Percentiles rank a stretch among this genome's conserved stretches.
phyloP scores from a whole-genome alignment of 2,113 vertebrate genomes.

The Hypocryptadius cinnamomeus region DNA sequence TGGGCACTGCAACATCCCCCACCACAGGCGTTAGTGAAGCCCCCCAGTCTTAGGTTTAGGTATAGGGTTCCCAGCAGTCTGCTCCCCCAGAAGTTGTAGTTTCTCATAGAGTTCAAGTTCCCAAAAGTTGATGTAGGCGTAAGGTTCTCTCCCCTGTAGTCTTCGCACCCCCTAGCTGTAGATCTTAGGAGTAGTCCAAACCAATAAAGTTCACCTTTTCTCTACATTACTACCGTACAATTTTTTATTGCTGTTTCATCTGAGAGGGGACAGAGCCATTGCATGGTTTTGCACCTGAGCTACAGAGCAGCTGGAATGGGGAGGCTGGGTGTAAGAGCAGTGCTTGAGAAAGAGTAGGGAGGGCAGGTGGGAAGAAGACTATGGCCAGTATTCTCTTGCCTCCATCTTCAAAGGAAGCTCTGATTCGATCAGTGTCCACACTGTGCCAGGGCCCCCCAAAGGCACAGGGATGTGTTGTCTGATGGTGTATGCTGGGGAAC shows the following conservation, averaged over 20 bases:
- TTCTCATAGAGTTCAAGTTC: neutral
- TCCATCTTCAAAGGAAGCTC: neutral
- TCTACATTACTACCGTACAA: accelerated
- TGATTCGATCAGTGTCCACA: accelerated
- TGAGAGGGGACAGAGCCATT: accelerated
- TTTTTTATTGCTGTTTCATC: neutral
- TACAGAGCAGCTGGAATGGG: neutral
- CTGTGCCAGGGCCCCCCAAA: neutral
- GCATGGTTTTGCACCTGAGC: neutral
- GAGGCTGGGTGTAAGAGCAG: no score
- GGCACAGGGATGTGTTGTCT: neutral
- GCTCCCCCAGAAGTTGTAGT: neutral
- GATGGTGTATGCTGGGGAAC: accelerated
- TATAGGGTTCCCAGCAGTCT: neutral
- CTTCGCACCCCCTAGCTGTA: accelerated
- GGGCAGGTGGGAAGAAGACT: neutral
- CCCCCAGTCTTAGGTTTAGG: neutral
- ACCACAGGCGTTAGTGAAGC: neutral
- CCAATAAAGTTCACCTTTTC: neutral
- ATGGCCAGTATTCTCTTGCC: neutral
- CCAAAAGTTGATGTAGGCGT: neutral
- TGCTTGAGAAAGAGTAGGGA: neutral
- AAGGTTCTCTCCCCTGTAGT: neutral
- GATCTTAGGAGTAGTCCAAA: neutral
- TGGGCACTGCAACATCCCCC: neutral